Evolutionary conservation across 2,797 vertebrate genomes (phyloP), one percentile per base, ranked within the genome.

Genomic region (Myoxocephalus aenaeus): DNA sequence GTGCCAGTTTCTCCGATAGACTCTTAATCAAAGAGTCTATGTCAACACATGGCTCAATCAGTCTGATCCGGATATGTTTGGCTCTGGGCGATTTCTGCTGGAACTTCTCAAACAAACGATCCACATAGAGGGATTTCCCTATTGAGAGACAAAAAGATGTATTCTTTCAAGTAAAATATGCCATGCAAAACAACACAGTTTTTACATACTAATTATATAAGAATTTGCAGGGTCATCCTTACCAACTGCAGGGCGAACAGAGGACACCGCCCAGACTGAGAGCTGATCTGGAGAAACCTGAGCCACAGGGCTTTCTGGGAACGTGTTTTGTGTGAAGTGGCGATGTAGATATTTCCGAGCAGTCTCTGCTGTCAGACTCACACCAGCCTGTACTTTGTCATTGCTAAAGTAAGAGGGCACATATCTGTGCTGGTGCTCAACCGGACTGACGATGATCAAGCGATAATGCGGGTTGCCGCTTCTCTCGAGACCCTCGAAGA

Each of bases 101-200:
- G 62, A 94, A 88, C 66, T 85, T 87, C 86, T 93, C 86, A 86
- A 93, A 92, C 82, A 96, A 90, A 48, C 92, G 90, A 63, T 91
- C 87, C 65, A 95, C 90, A 64, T 89, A 95, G 17, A 96, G 92
- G 0, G 95, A 96, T 83, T 96, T 96, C 12, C 95, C 95, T 96
- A 56, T 63, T 14, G 48, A 56, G 10, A 53, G 1, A 86, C 12
- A 83, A 25, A 71, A 29, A 57, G 4, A 63, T 0, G 3, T 34
- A 70, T 3, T 42, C 1, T 29, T 2, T 29, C n/a, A n/a, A n/a
- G n/a, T n/a, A 4, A 32, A 32, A 32, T 29, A 29, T 29, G 29
- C 29, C 32, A 32, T 32, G 3, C 34, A 17, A 61, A n/a, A 51
- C 46, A 50, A 48, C n/a, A 7, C n/a, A 7, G 7, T 62, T 54